Percentiles rank a stretch among this genome's conserved stretches.
These are phyloP conservation scores for Catharus fuscescens DNA, from an alignment of 2,113 vertebrate species.

Conservation along the genomic window DNA sequence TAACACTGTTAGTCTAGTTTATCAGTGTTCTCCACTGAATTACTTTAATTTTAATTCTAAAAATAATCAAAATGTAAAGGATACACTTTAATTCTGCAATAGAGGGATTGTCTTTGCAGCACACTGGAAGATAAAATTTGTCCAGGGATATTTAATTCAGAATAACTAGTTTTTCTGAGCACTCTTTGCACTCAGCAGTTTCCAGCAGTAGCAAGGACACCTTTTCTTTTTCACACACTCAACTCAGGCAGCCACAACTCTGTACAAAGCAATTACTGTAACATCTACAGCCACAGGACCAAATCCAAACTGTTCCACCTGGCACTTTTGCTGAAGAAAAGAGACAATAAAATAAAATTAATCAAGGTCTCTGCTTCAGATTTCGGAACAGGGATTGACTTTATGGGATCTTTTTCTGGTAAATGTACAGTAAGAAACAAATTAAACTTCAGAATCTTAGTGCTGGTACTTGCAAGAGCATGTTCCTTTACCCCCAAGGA, in stretches of 20 bases:
- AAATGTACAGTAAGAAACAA: neutral
- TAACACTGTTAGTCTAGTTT: neutral
- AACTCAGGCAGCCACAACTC: neutral
- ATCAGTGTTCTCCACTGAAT: neutral
- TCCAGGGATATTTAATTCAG: neutral
- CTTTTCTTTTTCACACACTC: neutral
- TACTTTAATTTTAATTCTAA: neutral
- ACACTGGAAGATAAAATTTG: neutral
- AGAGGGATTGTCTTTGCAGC: neutral
- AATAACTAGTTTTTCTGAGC: neutral
- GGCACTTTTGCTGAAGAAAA: neutral
- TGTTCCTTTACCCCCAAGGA: neutral
- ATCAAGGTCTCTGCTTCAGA: neutral
- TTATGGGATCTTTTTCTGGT: neutral
- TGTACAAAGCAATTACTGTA: neutral
- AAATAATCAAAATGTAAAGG: neutral
- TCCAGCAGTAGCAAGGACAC: neutral
- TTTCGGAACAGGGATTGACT: neutral
- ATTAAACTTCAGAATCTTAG: neutral
- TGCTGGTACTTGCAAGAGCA: neutral
- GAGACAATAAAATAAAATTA: neutral
- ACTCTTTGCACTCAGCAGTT: neutral
- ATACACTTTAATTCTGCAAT: neutral
- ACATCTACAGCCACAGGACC: neutral
- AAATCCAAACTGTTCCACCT: neutral